Base-by-base conservation (phyloP, 2,797 vertebrate genomes). In the Cryptoprocta ferox region DNA sequence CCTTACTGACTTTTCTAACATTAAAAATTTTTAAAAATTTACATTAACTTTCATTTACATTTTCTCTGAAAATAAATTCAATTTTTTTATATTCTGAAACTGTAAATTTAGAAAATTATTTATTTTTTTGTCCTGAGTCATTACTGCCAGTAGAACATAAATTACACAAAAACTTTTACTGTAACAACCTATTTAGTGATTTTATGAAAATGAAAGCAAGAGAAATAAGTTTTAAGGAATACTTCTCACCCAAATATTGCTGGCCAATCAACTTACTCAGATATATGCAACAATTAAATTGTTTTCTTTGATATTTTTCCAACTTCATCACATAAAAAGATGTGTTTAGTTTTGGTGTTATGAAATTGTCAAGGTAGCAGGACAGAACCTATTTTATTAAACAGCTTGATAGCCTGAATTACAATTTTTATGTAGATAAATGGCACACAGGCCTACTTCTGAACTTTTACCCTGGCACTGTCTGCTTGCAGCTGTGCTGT, bases 201-300 rank as follows among this genome's bases (percentile, higher is more conserved):
- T 81, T 89, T 48, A 88, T 48, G 70, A 53, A 94, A 94, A 83
- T 50, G 37, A 94, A 76, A 6, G 32, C 42, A 90, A 92, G 19
- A 56, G 14, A 48, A 76, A 70, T 76, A 91, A 87, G 65, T 35
- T 66, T 63, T 68, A 56, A 84, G 15, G 48, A 87, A 53, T 90
- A 94, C 35, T 90, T 89, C 78, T 95, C 78, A 88, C 42, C 56
- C 65, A 85, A 80, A 75, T 84, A 84, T 2, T 79, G 76, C 39
- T 94, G 78, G 10, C 26, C 73, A 30, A 56, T 76, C 50, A 63
- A 89, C 39, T 56, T 53, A 26, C 39, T 73, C 66, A 82, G 32
- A 92, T 56, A 76, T 10, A 45, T 53, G 10, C 71, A 78, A 59
- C n/a, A n/a, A 63, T 18, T 75, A 70, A 68, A 56, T 24, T 88